Evolutionary conservation across 2,797 vertebrate species (phyloP).

Genomic region (Myotis daubentonii): DNA sequence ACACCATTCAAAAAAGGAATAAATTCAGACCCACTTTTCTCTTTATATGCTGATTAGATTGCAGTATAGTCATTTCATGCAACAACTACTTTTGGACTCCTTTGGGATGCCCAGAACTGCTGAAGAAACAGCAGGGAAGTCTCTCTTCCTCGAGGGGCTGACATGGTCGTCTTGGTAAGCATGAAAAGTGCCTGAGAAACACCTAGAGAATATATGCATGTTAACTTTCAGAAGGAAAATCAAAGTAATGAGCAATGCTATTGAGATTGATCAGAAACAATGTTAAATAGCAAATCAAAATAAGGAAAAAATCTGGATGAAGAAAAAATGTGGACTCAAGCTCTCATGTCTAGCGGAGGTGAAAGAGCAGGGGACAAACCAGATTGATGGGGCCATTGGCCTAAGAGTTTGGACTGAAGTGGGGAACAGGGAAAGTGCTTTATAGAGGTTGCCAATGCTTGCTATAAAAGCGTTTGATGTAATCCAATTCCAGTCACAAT

Average conservation of each 20-base stretch:
- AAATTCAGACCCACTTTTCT: neutral
- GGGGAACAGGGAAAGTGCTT: no score
- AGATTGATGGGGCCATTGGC: neutral
- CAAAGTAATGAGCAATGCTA: neutral
- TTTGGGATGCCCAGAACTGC: neutral
- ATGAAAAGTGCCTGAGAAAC: neutral
- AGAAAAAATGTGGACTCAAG: neutral
- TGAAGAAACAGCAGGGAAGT: neutral
- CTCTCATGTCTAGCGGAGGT: neutral
- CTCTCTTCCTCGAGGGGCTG: neutral
- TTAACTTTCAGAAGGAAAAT: neutral
- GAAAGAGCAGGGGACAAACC: neutral
- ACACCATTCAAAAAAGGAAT: slow-evolving; percentile 11
- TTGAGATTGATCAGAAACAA: neutral
- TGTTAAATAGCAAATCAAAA: neutral
- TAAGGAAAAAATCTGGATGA: neutral
- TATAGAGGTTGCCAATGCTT: neutral
- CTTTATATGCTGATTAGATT: neutral
- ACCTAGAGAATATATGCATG: neutral
- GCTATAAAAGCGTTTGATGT: neutral
- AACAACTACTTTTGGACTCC: neutral
- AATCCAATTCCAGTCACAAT: neutral
- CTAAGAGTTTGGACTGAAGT: neutral
- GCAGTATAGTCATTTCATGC: slow-evolving; percentile 4
- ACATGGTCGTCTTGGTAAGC: neutral